A percentile compares a stretch with the other conserved stretches of the same genome.
Evolutionary conservation across 2,113 vertebrate species (phyloP).

Genomic region (Hippocampus abdominalis): DNA sequence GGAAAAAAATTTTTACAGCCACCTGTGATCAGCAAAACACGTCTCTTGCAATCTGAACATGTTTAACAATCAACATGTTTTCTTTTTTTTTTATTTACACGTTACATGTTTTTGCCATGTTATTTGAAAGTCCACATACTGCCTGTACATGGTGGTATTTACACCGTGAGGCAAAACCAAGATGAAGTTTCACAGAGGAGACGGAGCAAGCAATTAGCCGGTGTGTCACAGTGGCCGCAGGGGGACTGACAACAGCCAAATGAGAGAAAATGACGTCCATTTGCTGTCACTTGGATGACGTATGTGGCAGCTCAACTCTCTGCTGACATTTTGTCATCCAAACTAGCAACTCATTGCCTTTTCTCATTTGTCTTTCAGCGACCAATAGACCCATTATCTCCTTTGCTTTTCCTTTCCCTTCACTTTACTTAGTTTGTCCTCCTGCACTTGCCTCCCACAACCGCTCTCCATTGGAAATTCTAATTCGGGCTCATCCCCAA

Average conservation of each 20-base stretch:
- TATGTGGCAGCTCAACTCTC: constrained; percentile 13
- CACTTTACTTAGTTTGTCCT: neutral
- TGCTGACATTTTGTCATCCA: constrained; percentile 27
- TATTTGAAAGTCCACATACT: no score
- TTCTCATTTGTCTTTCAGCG: constrained; percentile 11
- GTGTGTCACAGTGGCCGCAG: constrained; percentile 27
- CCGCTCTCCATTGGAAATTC: constrained; percentile 36
- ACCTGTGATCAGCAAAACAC: no score
- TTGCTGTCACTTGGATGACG: constrained; percentile 35
- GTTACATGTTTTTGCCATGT: no score
- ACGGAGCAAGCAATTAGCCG: constrained; percentile 9
- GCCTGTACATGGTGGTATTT: constrained; percentile 24
- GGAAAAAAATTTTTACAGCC: no score
- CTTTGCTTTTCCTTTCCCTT: neutral
- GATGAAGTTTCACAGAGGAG: constrained; percentile 20
- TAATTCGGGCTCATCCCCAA: constrained; percentile 51
- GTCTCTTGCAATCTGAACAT: no score
- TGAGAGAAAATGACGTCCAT: constrained; percentile 35
- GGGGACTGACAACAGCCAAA: constrained; percentile 37
- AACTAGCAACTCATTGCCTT: constrained; percentile 9
- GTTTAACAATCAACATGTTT: no score
- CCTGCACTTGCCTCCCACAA: constrained; percentile 17
- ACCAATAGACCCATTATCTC: neutral
- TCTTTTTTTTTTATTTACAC: no score
- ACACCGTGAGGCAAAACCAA: constrained; percentile 6